These are phyloP conservation scores for Rutpela maculata DNA, from an alignment of 2,888 invertebrate genomes.

Conservation along the genomic window DNA sequence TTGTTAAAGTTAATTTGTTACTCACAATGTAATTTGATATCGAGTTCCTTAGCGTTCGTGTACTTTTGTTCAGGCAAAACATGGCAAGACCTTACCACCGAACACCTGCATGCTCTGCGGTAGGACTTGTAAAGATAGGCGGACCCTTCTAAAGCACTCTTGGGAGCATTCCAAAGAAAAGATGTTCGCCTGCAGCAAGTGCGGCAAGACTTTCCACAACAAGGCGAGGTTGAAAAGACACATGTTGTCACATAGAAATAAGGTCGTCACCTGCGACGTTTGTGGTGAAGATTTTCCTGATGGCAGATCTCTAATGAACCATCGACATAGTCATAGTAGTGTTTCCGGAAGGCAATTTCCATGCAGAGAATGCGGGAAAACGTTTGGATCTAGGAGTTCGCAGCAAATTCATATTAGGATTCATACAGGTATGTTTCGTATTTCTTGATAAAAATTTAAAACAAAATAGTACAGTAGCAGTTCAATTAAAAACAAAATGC, in stretches of 20 bases:
- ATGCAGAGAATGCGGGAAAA: constrained; percentile 89
- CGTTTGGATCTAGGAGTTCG: constrained; percentile 89
- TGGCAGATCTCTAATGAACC: constrained; percentile 82
- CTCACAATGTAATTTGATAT: too few species aligned
- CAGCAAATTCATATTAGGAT: constrained; percentile 92
- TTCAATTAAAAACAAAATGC: too few species aligned
- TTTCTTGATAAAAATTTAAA: background rate
- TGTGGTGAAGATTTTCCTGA: constrained; percentile 84
- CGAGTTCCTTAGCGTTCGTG: background rate
- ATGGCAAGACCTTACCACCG: constrained; percentile 79
- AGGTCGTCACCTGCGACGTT: constrained; percentile 82
- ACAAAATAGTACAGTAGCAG: too few species aligned
- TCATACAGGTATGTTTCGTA: constrained; percentile 77
- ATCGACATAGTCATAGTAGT: constrained; percentile 77
- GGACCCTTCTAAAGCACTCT: constrained; percentile 81
- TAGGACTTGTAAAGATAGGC: constrained; percentile 81
- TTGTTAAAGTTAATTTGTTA: too few species aligned
- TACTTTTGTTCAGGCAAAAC: constrained; percentile 72
- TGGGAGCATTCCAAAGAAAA: constrained; percentile 81
- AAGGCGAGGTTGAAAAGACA: constrained; percentile 81
- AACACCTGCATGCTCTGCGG: constrained; percentile 82
- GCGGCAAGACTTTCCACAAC: constrained; percentile 83
- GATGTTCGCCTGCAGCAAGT: constrained; percentile 79
- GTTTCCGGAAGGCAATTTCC: constrained; percentile 81
- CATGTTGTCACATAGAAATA: constrained; percentile 83